Percentiles rank a stretch among this genome's conserved stretches.
Conservation (phyloP, 1,140 invertebrate species). For the Drosophila ercepeae region DNA sequence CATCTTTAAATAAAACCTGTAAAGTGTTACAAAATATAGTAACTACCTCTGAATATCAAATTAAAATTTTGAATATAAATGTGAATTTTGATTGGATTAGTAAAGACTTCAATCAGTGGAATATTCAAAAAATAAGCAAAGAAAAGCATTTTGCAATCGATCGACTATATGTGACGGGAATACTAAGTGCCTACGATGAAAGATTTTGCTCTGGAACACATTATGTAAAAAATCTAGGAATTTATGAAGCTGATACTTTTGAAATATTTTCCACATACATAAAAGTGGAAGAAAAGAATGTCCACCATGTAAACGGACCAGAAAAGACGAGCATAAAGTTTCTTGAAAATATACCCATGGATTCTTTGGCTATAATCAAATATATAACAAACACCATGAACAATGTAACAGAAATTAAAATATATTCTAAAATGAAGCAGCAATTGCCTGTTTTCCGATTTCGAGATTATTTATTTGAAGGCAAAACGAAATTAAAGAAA, state of each 20-base stretch:
- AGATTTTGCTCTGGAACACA: not conserved
- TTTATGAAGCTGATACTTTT: not conserved
- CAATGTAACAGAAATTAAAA: not conserved
- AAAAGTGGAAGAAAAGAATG: not conserved
- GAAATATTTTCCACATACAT: not conserved
- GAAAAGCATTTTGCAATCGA: not conserved
- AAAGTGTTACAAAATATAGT: not conserved
- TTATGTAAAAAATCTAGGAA: not conserved
- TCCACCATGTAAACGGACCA: not conserved
- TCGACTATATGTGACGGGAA: not conserved
- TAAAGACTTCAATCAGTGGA: not conserved
- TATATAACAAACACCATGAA: not conserved
- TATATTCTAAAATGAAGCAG: not conserved
- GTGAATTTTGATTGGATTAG: not conserved
- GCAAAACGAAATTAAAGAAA: not conserved
- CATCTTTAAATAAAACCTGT: not conserved
- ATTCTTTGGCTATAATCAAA: not conserved
- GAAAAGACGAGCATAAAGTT: not conserved
- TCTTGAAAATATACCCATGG: not conserved
- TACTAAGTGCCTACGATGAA: not conserved
- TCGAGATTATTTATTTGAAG: not conserved
- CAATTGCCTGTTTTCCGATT: not conserved
- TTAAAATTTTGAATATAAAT: not conserved
- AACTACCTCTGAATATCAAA: conserved; percentile 5
- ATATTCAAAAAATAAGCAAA: not conserved